Percentiles rank a stretch among this genome's conserved stretches.
Conservation (phyloP, 2,113 vertebrate species). For the Mustela nigripes region DNA sequence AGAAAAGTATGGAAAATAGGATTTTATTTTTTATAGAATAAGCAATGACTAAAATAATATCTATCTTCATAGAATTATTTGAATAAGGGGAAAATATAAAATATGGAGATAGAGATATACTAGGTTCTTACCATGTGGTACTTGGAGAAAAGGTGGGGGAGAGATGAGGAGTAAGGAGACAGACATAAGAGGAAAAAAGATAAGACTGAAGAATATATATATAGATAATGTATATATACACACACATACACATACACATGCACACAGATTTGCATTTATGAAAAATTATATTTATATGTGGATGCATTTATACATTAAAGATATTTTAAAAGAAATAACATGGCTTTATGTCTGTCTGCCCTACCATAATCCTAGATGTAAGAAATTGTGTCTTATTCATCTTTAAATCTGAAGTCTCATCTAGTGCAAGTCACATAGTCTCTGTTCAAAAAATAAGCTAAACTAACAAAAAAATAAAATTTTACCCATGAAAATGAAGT, state of each 20-base stretch:
- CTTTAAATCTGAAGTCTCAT: background rate
- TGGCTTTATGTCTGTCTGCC: background rate
- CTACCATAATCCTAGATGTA: background rate
- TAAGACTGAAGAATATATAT: background rate
- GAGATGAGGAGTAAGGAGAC: background rate
- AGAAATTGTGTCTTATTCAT: slow-evolving; percentile 18
- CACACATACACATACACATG: background rate
- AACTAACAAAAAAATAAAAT: background rate
- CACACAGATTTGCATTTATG: background rate
- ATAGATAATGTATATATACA: background rate
- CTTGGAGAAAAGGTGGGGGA: background rate
- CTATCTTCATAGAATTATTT: slow-evolving; percentile 6
- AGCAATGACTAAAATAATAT: slow-evolving; percentile 5
- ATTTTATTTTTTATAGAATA: slow-evolving; percentile 40
- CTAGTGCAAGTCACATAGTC: background rate
- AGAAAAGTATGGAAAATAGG: background rate
- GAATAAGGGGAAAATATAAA: slow-evolving; percentile 21
- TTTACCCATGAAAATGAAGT: background rate
- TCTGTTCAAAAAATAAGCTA: slow-evolving; percentile 21
- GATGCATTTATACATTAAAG: background rate
- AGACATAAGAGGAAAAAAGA: background rate
- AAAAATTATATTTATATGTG: background rate
- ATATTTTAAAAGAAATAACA: slow-evolving; percentile 45
- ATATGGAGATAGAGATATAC: background rate
- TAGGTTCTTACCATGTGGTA: background rate